Evolutionary conservation across 2,797 vertebrate species (phyloP).

Genomic region (Chelonia mydas): DNA sequence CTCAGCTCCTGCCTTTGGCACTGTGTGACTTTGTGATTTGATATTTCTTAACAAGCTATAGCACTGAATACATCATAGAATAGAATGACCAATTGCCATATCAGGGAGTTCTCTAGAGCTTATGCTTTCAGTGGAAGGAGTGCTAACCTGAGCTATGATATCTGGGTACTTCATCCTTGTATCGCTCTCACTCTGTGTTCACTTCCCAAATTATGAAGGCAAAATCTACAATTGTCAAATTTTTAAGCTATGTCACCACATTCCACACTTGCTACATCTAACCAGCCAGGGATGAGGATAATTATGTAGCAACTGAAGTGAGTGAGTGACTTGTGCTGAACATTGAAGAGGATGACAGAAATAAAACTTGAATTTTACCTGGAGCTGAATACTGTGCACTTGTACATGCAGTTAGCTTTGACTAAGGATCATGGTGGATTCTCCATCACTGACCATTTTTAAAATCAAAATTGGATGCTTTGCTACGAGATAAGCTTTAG

Average conservation of each 20-base stretch:
- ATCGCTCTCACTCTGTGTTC: background rate
- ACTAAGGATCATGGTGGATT: background rate
- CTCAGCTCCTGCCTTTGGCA: background rate
- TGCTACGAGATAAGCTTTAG: background rate
- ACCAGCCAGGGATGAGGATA: fast-evolving
- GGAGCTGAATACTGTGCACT: background rate
- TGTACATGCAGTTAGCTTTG: background rate
- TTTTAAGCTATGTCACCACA: background rate
- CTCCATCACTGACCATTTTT: background rate
- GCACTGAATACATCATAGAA: background rate
- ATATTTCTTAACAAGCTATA: background rate
- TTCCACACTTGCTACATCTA: background rate
- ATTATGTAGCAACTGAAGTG: background rate
- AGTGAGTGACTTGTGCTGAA: background rate
- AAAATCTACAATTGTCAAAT: background rate
- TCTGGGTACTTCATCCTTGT: background rate
- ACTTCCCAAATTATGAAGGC: background rate
- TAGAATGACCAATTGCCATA: background rate
- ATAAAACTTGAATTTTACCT: background rate
- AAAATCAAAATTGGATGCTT: background rate
- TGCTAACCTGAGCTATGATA: background rate
- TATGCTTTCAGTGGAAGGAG: background rate
- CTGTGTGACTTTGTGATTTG: background rate
- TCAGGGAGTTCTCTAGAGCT: background rate
- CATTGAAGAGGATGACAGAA: background rate